Evolutionary conservation across 2,888 invertebrate species (phyloP).

Genomic region (Phengaris alcon): DNA sequence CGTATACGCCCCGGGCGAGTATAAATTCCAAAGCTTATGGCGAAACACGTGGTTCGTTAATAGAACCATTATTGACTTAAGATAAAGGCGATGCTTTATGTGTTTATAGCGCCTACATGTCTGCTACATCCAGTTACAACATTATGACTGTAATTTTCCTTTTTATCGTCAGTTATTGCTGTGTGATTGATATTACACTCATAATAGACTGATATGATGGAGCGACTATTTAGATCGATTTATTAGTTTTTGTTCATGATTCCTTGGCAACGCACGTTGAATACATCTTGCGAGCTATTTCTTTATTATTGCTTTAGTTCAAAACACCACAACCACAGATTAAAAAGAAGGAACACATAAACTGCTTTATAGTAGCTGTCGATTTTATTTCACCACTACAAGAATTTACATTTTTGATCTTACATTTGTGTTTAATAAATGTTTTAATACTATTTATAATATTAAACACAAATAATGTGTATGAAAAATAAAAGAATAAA

Average conservation of each 20-base stretch:
- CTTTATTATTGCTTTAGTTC: neutral
- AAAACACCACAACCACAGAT: too few species aligned
- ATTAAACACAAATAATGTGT: too few species aligned
- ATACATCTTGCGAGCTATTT: conserved; percentile 9
- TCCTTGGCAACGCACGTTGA: neutral
- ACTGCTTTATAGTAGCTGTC: too few species aligned
- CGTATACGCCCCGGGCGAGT: conserved; percentile 60
- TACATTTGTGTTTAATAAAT: too few species aligned
- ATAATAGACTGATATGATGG: conserved; percentile 50
- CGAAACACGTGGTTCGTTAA: conserved; percentile 75
- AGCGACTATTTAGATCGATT: conserved; percentile 40
- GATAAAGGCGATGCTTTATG: conserved; percentile 75
- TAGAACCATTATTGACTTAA: conserved; percentile 78
- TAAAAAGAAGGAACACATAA: too few species aligned
- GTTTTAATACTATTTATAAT: too few species aligned
- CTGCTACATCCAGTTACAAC: conserved; percentile 53
- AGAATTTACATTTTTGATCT: too few species aligned
- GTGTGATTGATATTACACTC: conserved; percentile 56
- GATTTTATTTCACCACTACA: too few species aligned
- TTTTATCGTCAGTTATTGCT: conserved; percentile 56
- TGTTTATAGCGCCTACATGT: conserved; percentile 67
- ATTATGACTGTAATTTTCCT: conserved; percentile 72
- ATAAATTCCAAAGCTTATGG: conserved; percentile 77
- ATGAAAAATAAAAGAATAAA: too few species aligned
- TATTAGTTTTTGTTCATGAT: conserved; percentile 32